These are phyloP conservation scores for Nestor notabilis DNA, from an alignment of 2,113 vertebrate genomes.

Conservation along the genomic window DNA sequence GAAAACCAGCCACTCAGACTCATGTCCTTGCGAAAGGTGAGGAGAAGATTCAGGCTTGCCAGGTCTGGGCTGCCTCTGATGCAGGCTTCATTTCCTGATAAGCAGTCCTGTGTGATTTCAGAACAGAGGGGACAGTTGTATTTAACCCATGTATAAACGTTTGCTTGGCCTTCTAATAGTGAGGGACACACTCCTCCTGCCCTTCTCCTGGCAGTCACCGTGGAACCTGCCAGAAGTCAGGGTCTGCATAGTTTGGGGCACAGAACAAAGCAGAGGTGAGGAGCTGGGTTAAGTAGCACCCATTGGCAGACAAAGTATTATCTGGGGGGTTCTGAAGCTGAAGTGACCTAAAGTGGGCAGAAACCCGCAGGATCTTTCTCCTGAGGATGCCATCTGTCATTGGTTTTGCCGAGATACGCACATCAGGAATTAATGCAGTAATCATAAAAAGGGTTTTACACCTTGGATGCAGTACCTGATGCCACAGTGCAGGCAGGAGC, in stretches of 20 bases:
- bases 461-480: fast-evolving
- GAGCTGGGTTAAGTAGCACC: not conserved
- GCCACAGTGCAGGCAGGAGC: not conserved
- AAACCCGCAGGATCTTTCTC: fast-evolving
- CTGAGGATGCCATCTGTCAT: not conserved
- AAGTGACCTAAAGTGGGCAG: not conserved
- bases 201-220: not conserved
- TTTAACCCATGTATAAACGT: not conserved
- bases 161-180: fast-evolving
- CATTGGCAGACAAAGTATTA: fast-evolving
- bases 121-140: not conserved
- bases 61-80: not conserved
- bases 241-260: not conserved
- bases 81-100: not conserved
- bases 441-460: not conserved
- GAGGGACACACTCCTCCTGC: not conserved
- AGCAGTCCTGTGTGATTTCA: not conserved
- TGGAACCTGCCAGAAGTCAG: not conserved
- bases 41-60: not conserved
- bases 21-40: not conserved
- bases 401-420: not conserved
- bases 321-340: not conserved
- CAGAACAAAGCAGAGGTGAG: not conserved
- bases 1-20: not conserved
- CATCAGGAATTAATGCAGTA: not conserved